These are phyloP conservation scores for Epistrophe grossulariae DNA, from an alignment of 2,888 invertebrate genomes.

Conservation along the genomic window DNA sequence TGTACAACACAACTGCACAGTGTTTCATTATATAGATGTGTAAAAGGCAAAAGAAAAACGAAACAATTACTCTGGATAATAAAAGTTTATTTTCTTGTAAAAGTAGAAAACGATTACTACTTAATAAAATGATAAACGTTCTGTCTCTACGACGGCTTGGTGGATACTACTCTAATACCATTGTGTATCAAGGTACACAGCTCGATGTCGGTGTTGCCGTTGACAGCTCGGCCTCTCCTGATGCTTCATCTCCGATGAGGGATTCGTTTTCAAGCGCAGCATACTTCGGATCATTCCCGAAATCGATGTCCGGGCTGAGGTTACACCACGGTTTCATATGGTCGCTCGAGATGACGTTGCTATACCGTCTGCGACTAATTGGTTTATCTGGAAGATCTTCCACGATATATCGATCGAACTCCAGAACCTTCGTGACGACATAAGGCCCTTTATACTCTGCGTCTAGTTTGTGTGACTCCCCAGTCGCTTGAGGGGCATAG, in stretches of 20 bases:
- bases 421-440: constrained; percentile 49
- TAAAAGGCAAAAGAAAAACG: too few relatives aligned
- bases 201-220: neutral
- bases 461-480: constrained; percentile 58
- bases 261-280: neutral
- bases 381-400: constrained; percentile 58
- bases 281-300: neutral
- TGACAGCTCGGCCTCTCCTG: constrained; percentile 56
- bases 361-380: constrained; percentile 37
- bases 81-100: too few relatives aligned
- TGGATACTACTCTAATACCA: neutral
- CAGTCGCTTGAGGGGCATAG: constrained; percentile 24
- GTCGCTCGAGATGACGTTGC: constrained; percentile 55
- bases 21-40: too few relatives aligned
- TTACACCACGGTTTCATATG: constrained; percentile 65
- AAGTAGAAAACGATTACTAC: too few relatives aligned
- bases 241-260: constrained; percentile 22
- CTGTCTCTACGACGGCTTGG: neutral
- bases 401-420: constrained; percentile 54
- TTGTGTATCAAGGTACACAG: neutral
- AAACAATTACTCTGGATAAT: too few relatives aligned
- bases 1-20: too few relatives aligned
- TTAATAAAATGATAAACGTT: too few relatives aligned
- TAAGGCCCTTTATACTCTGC: constrained; percentile 60
- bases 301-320: constrained; percentile 39